Base-by-base conservation (phyloP, 2,113 vertebrate species). In the Pholis gunnellus region DNA sequence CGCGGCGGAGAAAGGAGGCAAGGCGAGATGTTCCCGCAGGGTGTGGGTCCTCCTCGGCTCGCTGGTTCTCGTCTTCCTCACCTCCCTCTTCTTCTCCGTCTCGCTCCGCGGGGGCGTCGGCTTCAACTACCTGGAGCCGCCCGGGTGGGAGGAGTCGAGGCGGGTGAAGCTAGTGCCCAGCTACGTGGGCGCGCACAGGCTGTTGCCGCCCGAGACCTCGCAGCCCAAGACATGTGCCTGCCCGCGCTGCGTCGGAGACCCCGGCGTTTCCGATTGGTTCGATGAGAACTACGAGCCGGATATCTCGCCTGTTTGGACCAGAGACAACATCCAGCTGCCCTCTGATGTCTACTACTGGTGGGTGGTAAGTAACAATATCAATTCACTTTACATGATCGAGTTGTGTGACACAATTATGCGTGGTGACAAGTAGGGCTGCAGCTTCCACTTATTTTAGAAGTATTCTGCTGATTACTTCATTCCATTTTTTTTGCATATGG, bases 261-360 rank as follows among this genome's bases (percentile, higher is more conserved):
- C 95, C 0, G 94, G 95, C 0, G 81, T 96, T 4, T 96, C 96
- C 0, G 94, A 96, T 5, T 99, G 98, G 98, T 99, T 99, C 2
- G 96, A 98, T 14, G 95, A 96, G 85, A 98, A 96, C 95, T 99
- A 96, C 0, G 96, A 99, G 0, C 84, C 95, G 0, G 90, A 95
- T 65, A 94, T 99, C 79, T 98, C 97, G 5, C 98, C 98, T 0
- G 96, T 99, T 44, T 99, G 98, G 98, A 99, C 96, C 60, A 95
- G 94, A 84, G 97, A 98, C 83, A 99, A 99, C 93, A 95, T 97
- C 94, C 95, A 97, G 78, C 94, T 99, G 73, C 94, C 97, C 0
- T 94, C 94, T 0, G 97, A 98, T 0, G 98, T 99, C 75, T 98
- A 98, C 96, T 95, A 97, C 93, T 99, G 98, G 98, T 99, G 98